Conservation (phyloP, 2,888 invertebrate genomes). For the Anthrax anthrax region DNA sequence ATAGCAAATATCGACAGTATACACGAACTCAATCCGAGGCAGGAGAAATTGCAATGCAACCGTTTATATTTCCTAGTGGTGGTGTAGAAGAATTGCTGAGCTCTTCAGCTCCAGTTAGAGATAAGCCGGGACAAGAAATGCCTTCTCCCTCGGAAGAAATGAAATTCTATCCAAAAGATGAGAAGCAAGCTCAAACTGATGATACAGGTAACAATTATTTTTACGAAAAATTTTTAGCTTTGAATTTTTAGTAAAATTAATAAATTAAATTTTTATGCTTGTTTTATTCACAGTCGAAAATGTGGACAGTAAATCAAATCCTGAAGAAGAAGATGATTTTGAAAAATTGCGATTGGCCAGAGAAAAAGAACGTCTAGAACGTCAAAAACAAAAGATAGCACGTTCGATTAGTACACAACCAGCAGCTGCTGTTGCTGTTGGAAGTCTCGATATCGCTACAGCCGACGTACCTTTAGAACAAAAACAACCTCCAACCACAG, state of each 20-base stretch:
- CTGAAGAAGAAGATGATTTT: conserved; percentile 47
- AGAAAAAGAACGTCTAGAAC: conserved; percentile 51
- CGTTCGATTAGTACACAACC: conserved; percentile 34
- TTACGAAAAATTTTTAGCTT: too few relatives aligned
- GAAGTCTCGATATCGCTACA: background rate
- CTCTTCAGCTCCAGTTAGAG: conserved; percentile 26
- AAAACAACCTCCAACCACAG: too few relatives aligned
- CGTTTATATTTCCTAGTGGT: conserved; percentile 25
- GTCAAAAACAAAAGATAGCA: conserved; percentile 45
- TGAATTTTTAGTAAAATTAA: too few relatives aligned
- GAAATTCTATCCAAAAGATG: conserved; percentile 1
- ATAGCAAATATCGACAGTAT: conserved; percentile 25
- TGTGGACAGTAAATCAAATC: conserved; percentile 15
- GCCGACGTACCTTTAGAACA: too few relatives aligned
- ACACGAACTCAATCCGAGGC: conserved; percentile 26
- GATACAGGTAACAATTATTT: conserved; percentile 25
- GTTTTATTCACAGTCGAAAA: conserved; percentile 22
- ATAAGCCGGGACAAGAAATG: background rate
- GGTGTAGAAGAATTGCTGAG: conserved; percentile 30
- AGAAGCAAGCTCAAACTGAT: conserved; percentile 20
- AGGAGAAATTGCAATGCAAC: conserved; percentile 17
- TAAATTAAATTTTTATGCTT: too few relatives aligned
- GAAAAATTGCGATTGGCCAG: conserved; percentile 51
- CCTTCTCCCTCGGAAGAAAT: background rate
- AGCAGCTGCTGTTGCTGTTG: background rate